Base-by-base conservation (phyloP, 2,113 vertebrate species). In the Sceloporus undulatus region DNA sequence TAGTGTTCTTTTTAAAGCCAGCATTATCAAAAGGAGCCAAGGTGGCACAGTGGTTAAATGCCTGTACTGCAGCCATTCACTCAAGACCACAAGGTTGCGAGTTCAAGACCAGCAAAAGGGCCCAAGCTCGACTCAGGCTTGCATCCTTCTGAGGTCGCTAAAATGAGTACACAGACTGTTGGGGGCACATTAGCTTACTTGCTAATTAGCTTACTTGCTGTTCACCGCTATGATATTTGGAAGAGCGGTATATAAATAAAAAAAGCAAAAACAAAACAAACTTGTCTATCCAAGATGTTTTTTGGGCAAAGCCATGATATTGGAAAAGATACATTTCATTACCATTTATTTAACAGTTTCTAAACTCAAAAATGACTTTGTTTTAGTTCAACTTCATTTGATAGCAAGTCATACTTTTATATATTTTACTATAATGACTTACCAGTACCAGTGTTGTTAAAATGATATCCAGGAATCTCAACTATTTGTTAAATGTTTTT, bases 401-500 rank as follows among this genome's bases (percentile, higher is more conserved):
- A 71, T 71, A 66, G 4, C 66, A 68, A 27, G 6, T 16, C 25
- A 27, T 68, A 66, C 4, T 62, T 62, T 78, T 54, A 10, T 56
- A 79, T 76, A 76, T 76, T 40, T 9, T 6, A 42, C 10, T 40
- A 68, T 10, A 7, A 88, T 79, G 29, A 29, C 59, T 88, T 93
- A 25, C 16, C 82, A 80, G 40, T 93, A 25, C 16, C 82, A 80
- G 40, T 38, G 59, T 56, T 90, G 78, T 89, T 70, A 5, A 1
- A 1, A 59, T 74, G 82, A 82, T 71, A 84, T 23, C 54, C 84
- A 84, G 84, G 77, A 16, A 90, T 23, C 84, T 92, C 65, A 79
- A 52, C 42, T 91, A 85, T 84, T 23, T 62, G 65, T 48, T 85
- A 27, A n/a, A 25, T 56, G 27, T 82, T 27, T 34, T 85, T 38